These are phyloP conservation scores for Norana najaformis DNA, from an alignment of 2,888 invertebrate species.

Conservation along the genomic window DNA sequence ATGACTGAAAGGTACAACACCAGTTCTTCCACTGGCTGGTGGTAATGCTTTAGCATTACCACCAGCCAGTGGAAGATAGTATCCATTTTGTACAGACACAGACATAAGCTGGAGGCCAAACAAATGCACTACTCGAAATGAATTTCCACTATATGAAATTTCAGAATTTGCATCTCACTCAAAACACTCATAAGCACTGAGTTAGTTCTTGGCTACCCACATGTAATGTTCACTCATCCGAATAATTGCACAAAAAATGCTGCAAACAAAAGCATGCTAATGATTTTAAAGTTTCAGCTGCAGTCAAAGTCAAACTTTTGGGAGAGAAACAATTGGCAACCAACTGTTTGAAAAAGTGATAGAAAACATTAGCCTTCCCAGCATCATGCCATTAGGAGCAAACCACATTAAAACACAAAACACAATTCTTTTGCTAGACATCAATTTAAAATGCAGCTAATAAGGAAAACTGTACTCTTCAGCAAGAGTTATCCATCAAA, in stretches of 20 bases:
- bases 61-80: no score
- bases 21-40: no score
- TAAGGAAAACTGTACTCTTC: not conserved
- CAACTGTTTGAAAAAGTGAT: not conserved
- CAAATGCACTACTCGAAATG: no score
- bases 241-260: not conserved
- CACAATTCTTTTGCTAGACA: not conserved
- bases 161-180: no score
- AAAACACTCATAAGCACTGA: no score
- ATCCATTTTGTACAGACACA: no score
- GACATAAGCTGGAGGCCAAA: no score
- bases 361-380: not conserved
- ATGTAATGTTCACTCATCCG: no score
- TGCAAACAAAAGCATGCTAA: not conserved
- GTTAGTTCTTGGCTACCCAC: no score
- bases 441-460: not conserved
- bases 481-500: slow-evolving; percentile 2
- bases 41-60: no score
- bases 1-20: no score
- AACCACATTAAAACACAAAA: not conserved
- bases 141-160: no score
- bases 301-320: not conserved
- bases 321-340: slow-evolving; percentile 2
- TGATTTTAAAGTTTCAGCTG: not conserved
- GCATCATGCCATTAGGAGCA: slow-evolving; percentile 7